A percentile compares a stretch with the other conserved stretches of the same genome.
These are phyloP conservation scores for Drosophila hamatofila DNA, from an alignment of 2,888 invertebrate species.

Conservation along the genomic window DNA sequence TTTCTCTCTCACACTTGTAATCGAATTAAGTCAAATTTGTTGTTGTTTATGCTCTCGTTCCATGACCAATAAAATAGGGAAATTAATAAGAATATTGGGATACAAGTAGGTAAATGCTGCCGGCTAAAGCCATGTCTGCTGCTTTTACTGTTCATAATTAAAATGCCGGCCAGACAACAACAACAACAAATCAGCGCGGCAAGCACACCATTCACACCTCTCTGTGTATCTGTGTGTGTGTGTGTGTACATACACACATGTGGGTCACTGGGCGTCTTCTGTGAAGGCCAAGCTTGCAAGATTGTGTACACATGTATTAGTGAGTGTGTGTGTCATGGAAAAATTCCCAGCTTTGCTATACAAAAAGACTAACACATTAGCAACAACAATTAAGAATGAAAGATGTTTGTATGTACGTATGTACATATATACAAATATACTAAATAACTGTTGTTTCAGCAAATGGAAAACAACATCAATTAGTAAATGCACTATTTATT, in stretches of 20 bases:
- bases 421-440: too few relatives aligned
- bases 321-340: constrained; percentile 49
- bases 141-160: constrained; percentile 16
- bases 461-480: constrained; percentile 5
- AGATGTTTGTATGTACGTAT: neutral
- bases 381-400: constrained; percentile 26
- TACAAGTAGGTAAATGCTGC: too few relatives aligned
- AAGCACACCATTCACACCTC: constrained; percentile 22
- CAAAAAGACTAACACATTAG: constrained; percentile 18
- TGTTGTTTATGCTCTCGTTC: neutral
- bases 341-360: constrained; percentile 38
- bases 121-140: neutral
- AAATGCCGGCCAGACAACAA: constrained; percentile 49
- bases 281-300: constrained; percentile 44
- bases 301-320: neutral
- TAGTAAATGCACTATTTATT: constrained; percentile 16
- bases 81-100: neutral
- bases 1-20: neutral
- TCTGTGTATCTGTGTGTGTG: neutral
- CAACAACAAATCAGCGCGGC: constrained; percentile 7
- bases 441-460: neutral
- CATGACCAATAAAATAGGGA: neutral
- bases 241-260: constrained; percentile 24
- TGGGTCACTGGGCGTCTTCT: constrained; percentile 50
- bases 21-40: neutral